Percentiles rank a stretch among this genome's conserved stretches.
Evolutionary conservation across 2,113 vertebrate species (phyloP).

Genomic region (Atlantisia rogersi): DNA sequence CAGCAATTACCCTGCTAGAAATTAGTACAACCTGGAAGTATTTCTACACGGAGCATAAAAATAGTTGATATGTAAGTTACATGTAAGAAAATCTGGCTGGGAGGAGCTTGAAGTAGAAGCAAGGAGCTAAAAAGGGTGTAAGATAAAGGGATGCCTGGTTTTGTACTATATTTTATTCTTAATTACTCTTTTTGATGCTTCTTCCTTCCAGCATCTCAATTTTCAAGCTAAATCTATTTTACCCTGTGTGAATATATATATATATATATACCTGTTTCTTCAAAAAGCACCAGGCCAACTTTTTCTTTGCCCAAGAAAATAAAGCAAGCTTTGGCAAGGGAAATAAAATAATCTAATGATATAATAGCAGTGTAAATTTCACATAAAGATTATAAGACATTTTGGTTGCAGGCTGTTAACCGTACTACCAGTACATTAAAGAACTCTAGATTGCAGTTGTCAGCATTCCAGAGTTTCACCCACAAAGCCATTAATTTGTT

Average conservation of each 20-base stretch:
- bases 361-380: not conserved
- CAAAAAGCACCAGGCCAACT: not conserved
- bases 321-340: not conserved
- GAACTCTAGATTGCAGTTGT: conserved; percentile 17
- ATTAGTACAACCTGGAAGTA: not conserved
- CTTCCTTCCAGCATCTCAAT: not conserved
- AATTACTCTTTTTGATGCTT: conserved; percentile 1
- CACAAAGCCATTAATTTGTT: conserved; percentile 25
- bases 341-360: not conserved
- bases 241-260: not conserved
- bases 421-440: not conserved
- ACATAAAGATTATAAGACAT: not conserved
- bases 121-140: not conserved
- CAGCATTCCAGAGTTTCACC: conserved; percentile 41
- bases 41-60: not conserved
- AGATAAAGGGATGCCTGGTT: not conserved
- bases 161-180: not conserved
- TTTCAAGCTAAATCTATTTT: not conserved
- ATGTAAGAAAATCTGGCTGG: not conserved
- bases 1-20: not conserved
- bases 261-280: not conserved
- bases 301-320: conserved; percentile 21
- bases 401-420: conserved; percentile 35
- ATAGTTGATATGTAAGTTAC: not conserved
- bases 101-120: not conserved